These are phyloP conservation scores for Rhodophaea formosa DNA, from an alignment of 2,888 invertebrate species.

Conservation along the genomic window DNA sequence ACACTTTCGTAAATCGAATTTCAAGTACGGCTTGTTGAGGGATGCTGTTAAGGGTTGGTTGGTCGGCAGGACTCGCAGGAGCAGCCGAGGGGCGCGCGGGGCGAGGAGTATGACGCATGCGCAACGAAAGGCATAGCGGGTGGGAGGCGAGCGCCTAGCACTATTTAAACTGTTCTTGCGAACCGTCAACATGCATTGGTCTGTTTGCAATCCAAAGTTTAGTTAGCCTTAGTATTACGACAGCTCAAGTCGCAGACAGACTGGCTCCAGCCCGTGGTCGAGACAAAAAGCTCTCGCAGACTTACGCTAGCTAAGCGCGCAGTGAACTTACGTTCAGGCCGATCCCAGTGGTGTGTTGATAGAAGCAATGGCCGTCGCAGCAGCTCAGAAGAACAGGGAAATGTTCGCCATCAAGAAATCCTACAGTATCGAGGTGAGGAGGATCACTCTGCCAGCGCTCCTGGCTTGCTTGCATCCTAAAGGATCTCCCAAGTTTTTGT, in stretches of 20 bases:
- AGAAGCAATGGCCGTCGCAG: conserved; percentile 91
- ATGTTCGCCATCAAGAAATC: conserved; percentile 98
- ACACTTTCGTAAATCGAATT: background rate
- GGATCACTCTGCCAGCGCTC: conserved; percentile 33
- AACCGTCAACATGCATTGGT: conserved; percentile 85
- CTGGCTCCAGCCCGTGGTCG: conserved; percentile 83
- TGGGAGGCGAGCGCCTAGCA: conserved; percentile 79
- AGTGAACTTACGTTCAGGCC: conserved; percentile 79
- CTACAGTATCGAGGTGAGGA: conserved; percentile 97
- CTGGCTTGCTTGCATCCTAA: conserved; percentile 23
- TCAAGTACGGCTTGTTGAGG: background rate
- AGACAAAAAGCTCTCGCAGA: conserved; percentile 78
- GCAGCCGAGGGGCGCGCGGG: conserved; percentile 52
- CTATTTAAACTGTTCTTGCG: conserved; percentile 85
- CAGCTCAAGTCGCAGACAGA: conserved; percentile 80
- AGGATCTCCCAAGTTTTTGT: conserved; percentile 29
- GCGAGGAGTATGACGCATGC: conserved; percentile 80
- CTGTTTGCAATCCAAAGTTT: conserved; percentile 85
- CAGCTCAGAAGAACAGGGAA: conserved; percentile 96
- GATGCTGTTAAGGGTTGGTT: conserved; percentile 28
- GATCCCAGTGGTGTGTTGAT: conserved; percentile 74
- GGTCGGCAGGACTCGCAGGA: conserved; percentile 28
- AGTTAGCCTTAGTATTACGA: conserved; percentile 82
- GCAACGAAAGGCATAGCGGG: conserved; percentile 79
- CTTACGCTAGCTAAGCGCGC: conserved; percentile 78